phyloP scores from a whole-genome alignment of 2,888 invertebrate species.

The Diarsia brunnea region DNA sequence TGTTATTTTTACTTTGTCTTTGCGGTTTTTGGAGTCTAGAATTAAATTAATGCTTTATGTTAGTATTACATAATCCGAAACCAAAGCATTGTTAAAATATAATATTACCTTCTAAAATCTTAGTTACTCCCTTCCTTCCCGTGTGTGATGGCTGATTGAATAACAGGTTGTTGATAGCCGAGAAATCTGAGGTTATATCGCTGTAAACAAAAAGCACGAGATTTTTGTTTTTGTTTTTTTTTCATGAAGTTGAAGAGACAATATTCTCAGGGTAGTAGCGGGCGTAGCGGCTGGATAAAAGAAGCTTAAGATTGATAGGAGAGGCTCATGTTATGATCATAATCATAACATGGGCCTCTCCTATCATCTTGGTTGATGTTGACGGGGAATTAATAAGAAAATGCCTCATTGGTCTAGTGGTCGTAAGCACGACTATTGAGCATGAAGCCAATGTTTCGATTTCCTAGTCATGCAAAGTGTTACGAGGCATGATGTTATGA shows the following conservation, averaged over 20 bases:
- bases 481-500: neutral
- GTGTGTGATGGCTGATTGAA: slow-evolving; percentile 76
- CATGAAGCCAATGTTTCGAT: neutral
- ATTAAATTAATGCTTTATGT: neutral
- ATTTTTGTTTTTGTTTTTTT: neutral
- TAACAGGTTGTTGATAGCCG: slow-evolving; percentile 79
- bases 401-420: too few relatives aligned
- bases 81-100: too few relatives aligned
- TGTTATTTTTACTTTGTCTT: slow-evolving; percentile 64
- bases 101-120: slow-evolving; percentile 73
- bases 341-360: too few relatives aligned
- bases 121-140: slow-evolving; percentile 67
- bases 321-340: neutral
- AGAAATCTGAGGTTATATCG: slow-evolving; percentile 72
- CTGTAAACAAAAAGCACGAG: slow-evolving; percentile 69
- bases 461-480: neutral
- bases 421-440: neutral
- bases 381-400: neutral
- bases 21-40: slow-evolving; percentile 68
- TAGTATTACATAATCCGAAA: neutral
- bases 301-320: neutral
- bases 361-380: neutral
- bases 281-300: neutral
- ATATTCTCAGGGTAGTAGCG: neutral
- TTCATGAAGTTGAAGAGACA: too few relatives aligned